Percentiles rank a stretch among this genome's conserved stretches.
phyloP scores from a whole-genome alignment of 2,113 vertebrate species.

The Willisornis vidua region DNA sequence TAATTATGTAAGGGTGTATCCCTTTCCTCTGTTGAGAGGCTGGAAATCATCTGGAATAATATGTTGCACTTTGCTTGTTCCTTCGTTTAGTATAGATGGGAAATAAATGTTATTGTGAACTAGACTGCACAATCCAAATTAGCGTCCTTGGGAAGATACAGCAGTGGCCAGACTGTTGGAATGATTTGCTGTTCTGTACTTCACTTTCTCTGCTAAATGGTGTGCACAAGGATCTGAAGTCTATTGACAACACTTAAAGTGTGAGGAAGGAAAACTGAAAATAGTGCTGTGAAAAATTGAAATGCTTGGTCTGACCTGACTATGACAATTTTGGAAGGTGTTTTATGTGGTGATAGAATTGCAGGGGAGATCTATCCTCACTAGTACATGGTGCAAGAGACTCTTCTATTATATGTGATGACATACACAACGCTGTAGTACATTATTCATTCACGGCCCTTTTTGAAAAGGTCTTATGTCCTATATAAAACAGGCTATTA shows the following conservation, averaged over 20 bases:
- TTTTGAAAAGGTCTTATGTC: conserved; percentile 61
- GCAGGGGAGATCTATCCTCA: conserved; percentile 27
- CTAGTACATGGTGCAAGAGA: conserved; percentile 12
- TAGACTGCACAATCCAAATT: neutral
- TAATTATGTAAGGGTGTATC: neutral
- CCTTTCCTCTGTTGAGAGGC: neutral
- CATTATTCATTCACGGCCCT: conserved; percentile 59
- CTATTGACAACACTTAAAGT: neutral
- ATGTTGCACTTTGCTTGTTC: neutral
- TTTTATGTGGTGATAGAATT: conserved; percentile 40
- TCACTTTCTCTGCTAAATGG: neutral
- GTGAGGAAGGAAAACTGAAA: neutral
- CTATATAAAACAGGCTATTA: conserved; percentile 66
- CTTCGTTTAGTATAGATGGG: neutral
- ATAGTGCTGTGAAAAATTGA: neutral
- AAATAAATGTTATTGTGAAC: neutral
- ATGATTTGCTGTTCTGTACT: neutral
- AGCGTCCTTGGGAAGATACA: neutral
- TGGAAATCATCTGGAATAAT: neutral
- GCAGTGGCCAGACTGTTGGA: neutral
- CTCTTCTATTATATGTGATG: conserved; percentile 35
- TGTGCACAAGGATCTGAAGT: neutral
- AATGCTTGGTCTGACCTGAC: conserved; percentile 6
- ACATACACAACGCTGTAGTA: conserved; percentile 44
- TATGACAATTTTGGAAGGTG: conserved; percentile 22